Evolutionary conservation across 2,888 invertebrate species (phyloP).

Genomic region (Fabriciana adippe): DNA sequence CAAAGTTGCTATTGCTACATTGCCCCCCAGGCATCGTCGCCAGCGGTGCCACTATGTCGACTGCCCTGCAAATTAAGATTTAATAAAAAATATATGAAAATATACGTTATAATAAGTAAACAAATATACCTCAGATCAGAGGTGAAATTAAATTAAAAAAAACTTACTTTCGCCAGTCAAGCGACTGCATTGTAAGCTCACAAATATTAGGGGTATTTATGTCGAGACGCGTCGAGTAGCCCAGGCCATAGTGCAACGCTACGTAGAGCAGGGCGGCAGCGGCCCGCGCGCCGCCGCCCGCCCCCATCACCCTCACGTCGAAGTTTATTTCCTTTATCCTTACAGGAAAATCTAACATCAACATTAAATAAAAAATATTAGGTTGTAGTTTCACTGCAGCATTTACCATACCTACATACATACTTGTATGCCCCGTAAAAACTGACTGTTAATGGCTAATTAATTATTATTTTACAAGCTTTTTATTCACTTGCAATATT

Average conservation of each 20-base stretch:
- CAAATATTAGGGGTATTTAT: conserved; percentile 17
- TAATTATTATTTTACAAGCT: background rate
- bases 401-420: too few relatives aligned
- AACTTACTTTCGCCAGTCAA: conserved; percentile 15
- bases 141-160: too few relatives aligned
- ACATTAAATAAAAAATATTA: background rate
- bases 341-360: conserved; percentile 14
- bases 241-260: conserved; percentile 87
- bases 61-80: conserved; percentile 10
- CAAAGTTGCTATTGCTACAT: background rate
- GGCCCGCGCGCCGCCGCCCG: conserved; percentile 84
- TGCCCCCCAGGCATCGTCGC: background rate
- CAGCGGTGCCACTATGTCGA: conserved; percentile 24
- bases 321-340: conserved; percentile 4
- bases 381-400: background rate
- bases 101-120: too few relatives aligned
- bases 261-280: conserved; percentile 91
- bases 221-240: conserved; percentile 58
- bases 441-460: background rate
- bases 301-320: conserved; percentile 79
- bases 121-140: too few relatives aligned
- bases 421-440: background rate
- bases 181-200: background rate
- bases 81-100: too few relatives aligned
- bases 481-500: background rate